Base-by-base conservation (phyloP, 2,797 vertebrate genomes). In the Fringilla coelebs region DNA sequence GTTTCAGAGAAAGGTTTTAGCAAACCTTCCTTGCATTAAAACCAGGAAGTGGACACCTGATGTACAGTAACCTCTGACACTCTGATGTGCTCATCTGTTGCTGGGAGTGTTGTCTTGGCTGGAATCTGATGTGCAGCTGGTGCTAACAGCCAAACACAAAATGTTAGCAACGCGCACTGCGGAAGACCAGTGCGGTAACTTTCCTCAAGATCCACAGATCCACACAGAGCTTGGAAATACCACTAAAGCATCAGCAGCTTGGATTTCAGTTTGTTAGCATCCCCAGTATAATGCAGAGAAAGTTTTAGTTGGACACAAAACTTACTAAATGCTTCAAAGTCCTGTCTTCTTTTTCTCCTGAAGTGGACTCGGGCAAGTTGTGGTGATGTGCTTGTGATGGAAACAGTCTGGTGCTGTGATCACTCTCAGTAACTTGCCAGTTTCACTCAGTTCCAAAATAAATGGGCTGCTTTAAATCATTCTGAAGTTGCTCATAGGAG, bases 101-200 rank as follows among this genome's bases (percentile, higher is more conserved):
- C 67, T 78, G 83, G 58, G 31, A 57, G 31, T 6, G 31, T 57
- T 75, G 38, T 55, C 25, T 45, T 52, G 58, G 45, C 52, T 10
- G 10, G 45, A 76, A 34, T 46, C 61, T 46, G 66, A 29, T 81
- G 25, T 81, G 51, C 57, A 48, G 54, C 81, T 92, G 84, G 61
- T 66, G 57, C 25, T 40, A 62, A 68, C 38, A 54, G 34, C 60
- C 43, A 11, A 36, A 31, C 29, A 19, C n/a, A 48, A 61, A 77
- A 75, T 5, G 14, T 55, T 63, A 36, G 40, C 46, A 31, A 3
- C 0, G 0, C 9, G 41, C 7, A 3, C 29, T 71, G 45, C 3
- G 2, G 43, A 63, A 28, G 41, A 12, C 7, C 6, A 45, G 7
- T 34, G 18, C n/a, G 22, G 36, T 28, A 19, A 17, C 28, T 74